Evolutionary conservation across 2,888 invertebrate genomes (phyloP).

Genomic region (Nysson spinosus): DNA sequence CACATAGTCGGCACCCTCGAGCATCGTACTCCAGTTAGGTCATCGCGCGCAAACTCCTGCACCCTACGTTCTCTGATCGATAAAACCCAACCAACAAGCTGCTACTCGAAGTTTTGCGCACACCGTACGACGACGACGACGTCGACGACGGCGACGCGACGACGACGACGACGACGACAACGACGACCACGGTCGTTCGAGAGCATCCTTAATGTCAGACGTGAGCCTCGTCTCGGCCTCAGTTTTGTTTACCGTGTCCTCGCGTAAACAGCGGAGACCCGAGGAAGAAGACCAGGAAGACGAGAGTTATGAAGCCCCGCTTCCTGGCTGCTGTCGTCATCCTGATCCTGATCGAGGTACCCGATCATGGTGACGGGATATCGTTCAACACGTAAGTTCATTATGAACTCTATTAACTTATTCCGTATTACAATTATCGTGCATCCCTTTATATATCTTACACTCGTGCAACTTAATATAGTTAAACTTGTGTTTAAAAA

Average conservation of each 20-base stretch:
- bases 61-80: too few species aligned
- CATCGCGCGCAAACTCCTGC: slow-evolving; percentile 8
- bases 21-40: neutral
- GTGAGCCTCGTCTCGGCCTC: slow-evolving; percentile 44
- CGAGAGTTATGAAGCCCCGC: slow-evolving; percentile 65
- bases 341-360: slow-evolving; percentile 65
- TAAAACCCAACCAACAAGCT: slow-evolving; percentile 13
- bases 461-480: too few species aligned
- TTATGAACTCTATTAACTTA: too few species aligned
- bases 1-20: slow-evolving; percentile 10
- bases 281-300: slow-evolving; percentile 11
- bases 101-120: slow-evolving; percentile 32
- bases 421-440: too few species aligned
- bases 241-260: slow-evolving; percentile 59
- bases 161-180: slow-evolving; percentile 30
- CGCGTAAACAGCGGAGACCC: slow-evolving; percentile 51
- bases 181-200: slow-evolving; percentile 30
- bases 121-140: slow-evolving; percentile 46
- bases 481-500: too few species aligned
- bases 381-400: slow-evolving; percentile 70
- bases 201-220: slow-evolving; percentile 57
- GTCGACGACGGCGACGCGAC: slow-evolving; percentile 27
- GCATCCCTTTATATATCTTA: too few species aligned
- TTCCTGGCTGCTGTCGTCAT: slow-evolving; percentile 61
- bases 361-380: slow-evolving; percentile 65